phyloP scores from a whole-genome alignment of 1,140 invertebrate species.

The Rhopalosiphum padi region DNA sequence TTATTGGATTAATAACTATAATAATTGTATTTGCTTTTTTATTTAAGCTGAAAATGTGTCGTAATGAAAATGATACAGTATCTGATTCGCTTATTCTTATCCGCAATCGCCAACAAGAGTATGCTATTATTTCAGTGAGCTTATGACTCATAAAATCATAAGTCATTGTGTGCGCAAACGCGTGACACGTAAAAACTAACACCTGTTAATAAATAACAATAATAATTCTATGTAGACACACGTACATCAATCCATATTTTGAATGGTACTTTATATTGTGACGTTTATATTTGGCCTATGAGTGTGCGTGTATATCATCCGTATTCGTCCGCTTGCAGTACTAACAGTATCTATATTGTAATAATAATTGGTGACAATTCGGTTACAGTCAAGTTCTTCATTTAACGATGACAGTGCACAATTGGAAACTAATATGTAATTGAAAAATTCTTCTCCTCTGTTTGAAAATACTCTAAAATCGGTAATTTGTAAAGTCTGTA shows the following conservation, averaged over 20 bases:
- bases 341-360: neutral
- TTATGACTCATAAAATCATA: neutral
- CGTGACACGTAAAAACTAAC: neutral
- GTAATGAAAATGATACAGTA: neutral
- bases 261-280: neutral
- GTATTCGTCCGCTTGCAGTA: neutral
- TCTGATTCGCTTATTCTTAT: neutral
- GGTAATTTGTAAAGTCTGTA: neutral
- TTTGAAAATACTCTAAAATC: neutral
- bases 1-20: neutral
- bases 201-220: conserved; percentile 16
- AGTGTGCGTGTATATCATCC: neutral
- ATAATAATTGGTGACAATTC: neutral
- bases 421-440: neutral
- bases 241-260: neutral
- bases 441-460: neutral
- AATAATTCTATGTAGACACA: neutral
- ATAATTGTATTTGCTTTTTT: neutral
- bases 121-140: neutral
- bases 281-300: neutral
- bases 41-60: neutral
- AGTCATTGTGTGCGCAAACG: neutral
- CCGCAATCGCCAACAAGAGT: neutral
- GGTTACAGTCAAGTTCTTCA: neutral
- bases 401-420: neutral